Evolutionary conservation across 1,140 invertebrate species (phyloP).

Genomic region (Orchestia grillus): DNA sequence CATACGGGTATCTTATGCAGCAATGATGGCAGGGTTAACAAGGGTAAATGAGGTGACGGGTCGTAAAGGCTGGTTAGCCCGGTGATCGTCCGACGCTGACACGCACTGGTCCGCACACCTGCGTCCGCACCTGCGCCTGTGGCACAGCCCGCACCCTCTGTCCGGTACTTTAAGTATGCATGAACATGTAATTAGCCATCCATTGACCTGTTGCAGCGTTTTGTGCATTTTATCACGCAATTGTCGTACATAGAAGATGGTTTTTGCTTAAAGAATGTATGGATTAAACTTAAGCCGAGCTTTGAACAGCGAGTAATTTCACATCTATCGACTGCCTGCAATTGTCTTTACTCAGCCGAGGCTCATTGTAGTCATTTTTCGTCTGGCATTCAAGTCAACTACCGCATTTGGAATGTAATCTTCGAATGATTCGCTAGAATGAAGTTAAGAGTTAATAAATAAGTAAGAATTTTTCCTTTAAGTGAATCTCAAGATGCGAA

Average conservation of each 20-base stretch:
- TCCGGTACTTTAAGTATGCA: background rate
- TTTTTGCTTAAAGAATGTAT: background rate
- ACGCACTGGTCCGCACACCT: slow-evolving; percentile 14
- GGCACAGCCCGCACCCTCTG: background rate
- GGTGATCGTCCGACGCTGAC: background rate
- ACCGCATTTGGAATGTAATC: background rate
- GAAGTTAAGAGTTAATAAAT: background rate
- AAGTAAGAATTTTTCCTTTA: too few species aligned
- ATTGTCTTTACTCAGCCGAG: background rate
- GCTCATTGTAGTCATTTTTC: too few species aligned
- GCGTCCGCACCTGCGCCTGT: slow-evolving; percentile 23
- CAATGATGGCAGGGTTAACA: slow-evolving; percentile 6
- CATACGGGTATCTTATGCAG: background rate
- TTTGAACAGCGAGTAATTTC: background rate
- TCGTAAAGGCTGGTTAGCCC: background rate
- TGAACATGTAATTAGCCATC: background rate
- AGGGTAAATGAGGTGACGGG: slow-evolving; percentile 24
- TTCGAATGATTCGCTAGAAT: background rate
- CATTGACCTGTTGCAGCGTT: background rate
- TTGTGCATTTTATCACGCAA: background rate
- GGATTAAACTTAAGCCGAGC: background rate
- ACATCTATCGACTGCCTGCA: background rate
- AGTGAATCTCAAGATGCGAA: too few species aligned
- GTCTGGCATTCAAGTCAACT: too few species aligned
- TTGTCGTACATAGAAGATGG: background rate